Base-by-base conservation (phyloP, 1,140 invertebrate genomes). In the Streblospio benedicti region DNA sequence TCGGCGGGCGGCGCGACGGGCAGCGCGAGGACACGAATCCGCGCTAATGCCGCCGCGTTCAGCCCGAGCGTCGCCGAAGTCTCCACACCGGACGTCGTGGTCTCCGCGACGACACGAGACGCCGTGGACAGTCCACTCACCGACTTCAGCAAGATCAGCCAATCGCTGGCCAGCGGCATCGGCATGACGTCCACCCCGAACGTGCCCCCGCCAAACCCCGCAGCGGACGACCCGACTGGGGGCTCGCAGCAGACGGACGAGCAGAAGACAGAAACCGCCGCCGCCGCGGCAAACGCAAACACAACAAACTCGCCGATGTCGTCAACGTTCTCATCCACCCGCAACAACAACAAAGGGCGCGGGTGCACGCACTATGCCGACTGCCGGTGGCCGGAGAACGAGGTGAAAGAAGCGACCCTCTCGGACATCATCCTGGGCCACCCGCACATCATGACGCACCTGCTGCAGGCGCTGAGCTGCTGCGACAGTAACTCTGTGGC, bases 371-470 rank as follows among this genome's bases (percentile, higher is more conserved):
- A 62, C 16, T 56, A 59, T 9, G 18, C 28, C 23, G 31, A 38
- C 6, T 16, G 18, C 18, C 35, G 59, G 25, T 61, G 18, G 20
- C 30, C 45, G 14, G 43, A 25, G 16, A 43, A 23, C 43, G 54
- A 58, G 47, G 6, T 23, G 20, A 64, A 30, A 41, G 45, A 25
- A 63, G 54, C 43, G 33, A 67, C 67, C 58, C 44, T 77, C 16
- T 62, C 72, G 14, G 74, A 77, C 49, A 67, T 76, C 27, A 72
- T 77, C 35, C 65, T 76, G 27, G 67, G 67, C n/a, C 67, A 76
- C 52, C 61, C 60, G 27, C 61, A 83, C 0, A 90, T 89, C 1
- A 91, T 93, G 85, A 85, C 87, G 69, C 83, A 86, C 60, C 81
- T 93, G 61, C 83, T 91, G n/a, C 68, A 73, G 28, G 69, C 76